These are phyloP conservation scores for Macropus fuliginosus DNA, from an alignment of 2,797 vertebrate genomes.

Conservation along the genomic window DNA sequence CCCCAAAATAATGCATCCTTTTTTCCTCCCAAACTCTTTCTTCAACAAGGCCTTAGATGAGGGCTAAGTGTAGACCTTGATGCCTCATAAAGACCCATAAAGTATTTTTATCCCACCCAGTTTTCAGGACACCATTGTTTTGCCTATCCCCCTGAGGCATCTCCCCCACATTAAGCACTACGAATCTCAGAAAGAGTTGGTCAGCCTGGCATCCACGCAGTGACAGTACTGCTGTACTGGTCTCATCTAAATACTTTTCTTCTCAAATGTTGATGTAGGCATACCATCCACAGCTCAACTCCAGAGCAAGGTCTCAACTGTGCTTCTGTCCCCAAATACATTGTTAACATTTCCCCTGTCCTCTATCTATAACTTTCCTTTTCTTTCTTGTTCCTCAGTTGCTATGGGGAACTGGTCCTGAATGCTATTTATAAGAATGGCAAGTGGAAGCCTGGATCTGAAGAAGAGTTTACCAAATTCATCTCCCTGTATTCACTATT, in stretches of 20 bases:
- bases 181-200: not conserved
- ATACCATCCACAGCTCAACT: not conserved
- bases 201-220: not conserved
- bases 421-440: not conserved
- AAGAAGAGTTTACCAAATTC: not conserved
- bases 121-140: not conserved
- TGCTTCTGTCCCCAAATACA: not conserved
- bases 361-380: not conserved
- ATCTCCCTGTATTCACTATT: not conserved
- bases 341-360: not conserved
- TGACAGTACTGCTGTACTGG: not conserved
- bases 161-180: not conserved
- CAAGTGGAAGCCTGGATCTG: not conserved
- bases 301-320: not conserved
- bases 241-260: not conserved
- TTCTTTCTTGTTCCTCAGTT: not conserved
- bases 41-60: not conserved
- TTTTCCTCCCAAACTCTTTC: not conserved
- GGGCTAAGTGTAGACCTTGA: not conserved
- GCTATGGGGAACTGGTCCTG: not conserved
- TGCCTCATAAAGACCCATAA: not conserved
- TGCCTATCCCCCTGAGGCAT: not conserved
- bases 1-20: not conserved
- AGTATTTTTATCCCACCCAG: not conserved
- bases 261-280: not conserved